Conservation (phyloP, 2,797 vertebrate genomes). For the Perodicticus potto region DNA sequence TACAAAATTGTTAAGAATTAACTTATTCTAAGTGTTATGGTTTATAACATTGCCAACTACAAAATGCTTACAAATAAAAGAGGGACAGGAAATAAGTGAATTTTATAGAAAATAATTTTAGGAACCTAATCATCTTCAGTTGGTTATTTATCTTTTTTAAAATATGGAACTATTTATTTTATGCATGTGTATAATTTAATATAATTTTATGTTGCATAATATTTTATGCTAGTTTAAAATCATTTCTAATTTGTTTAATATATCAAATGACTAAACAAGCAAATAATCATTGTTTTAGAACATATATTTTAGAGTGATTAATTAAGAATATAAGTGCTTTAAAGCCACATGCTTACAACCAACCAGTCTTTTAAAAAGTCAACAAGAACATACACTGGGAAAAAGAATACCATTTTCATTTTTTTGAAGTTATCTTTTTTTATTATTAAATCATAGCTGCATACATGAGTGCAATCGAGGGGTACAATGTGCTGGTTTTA, state of each 20-base stretch:
- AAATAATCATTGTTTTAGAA: conserved; percentile 23
- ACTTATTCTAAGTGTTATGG: conserved; percentile 10
- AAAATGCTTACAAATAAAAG: background rate
- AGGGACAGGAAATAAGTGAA: background rate
- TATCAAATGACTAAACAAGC: background rate
- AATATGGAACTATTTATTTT: background rate
- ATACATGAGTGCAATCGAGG: too few relatives aligned
- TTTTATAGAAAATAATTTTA: conserved; percentile 20
- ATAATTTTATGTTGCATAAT: background rate
- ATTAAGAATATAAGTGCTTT: conserved; percentile 12
- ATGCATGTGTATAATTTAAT: background rate
- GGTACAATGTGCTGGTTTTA: too few relatives aligned
- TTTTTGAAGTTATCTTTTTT: too few relatives aligned
- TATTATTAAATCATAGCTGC: too few relatives aligned
- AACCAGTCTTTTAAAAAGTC: background rate
- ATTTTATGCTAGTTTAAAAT: conserved; percentile 27
- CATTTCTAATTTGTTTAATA: background rate
- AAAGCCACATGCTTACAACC: background rate
- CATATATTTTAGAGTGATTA: background rate
- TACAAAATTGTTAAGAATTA: background rate
- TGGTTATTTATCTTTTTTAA: background rate
- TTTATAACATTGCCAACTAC: background rate
- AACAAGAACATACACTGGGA: background rate
- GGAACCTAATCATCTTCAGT: background rate
- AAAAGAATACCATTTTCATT: background rate